Evolutionary conservation across 2,113 vertebrate genomes (phyloP), one percentile per base, ranked within the genome.

Genomic region (Pygoscelis adeliae): DNA sequence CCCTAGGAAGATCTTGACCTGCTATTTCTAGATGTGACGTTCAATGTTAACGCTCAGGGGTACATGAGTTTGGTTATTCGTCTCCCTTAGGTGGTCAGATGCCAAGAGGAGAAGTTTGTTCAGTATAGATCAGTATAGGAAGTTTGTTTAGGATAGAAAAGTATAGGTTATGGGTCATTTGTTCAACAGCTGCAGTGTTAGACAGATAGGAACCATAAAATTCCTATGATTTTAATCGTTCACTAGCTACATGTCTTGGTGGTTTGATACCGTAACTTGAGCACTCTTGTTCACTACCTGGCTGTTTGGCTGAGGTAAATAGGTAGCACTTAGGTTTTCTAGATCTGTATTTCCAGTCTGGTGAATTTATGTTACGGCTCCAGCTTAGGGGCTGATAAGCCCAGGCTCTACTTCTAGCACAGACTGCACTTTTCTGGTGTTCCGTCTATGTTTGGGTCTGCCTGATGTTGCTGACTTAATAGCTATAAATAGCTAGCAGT

Each of bases 41-140:
- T 65, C 7, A 1, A 1, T 38, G 9, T 55, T 70, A 55, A 63
- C 0, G 0, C 42, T 34, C 23, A 47, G 26, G 23, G 12, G 20
- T 52, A 58, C 26, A 1, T 26, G 38, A 89, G 25, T 49, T 47
- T 32, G 40, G 10, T 44, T 61, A 23, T 36, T 59, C 23, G 11
- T 17, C n/a, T 74, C 26, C n/a, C 38, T 55, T 27, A 32, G 14
- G 12, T 23, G 22, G 22, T 3, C 4, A 3, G 27, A n/a, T 53
- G 40, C 25, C 44, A 50, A 67, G 21, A 74, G 13, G 25, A 63
- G 46, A 94, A 62, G 11, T 73, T 62, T 32, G 17, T 49, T 50
- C 25, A 16, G 23, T 52, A 36, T 27, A 67, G 67, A 67, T 61
- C 18, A 61, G 7, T n/a, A 44, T 11, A 74, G 59, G 34, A 52